phyloP scores from a whole-genome alignment of 1,140 invertebrate species.

The Centruroides sculpturatus region DNA sequence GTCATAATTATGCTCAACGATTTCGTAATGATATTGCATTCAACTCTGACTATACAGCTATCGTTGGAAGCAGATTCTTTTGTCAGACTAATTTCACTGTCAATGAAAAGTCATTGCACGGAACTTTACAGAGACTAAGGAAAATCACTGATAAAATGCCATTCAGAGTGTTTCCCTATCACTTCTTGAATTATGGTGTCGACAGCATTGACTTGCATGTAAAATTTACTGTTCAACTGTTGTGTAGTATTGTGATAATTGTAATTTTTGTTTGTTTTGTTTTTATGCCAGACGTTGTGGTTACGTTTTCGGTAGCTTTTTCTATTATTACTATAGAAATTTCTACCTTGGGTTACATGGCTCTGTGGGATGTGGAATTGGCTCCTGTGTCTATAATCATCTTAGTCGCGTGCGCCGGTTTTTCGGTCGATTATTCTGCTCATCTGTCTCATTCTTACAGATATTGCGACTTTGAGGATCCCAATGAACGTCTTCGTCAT shows the following conservation, averaged over 20 bases:
- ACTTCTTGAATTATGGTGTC: too few species aligned
- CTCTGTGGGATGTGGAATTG: slow-evolving; percentile 81
- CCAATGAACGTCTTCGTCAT: slow-evolving; percentile 57
- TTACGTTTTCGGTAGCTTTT: slow-evolving; percentile 85
- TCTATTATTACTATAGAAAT: slow-evolving; percentile 87
- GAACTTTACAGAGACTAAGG: too few species aligned
- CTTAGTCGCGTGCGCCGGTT: slow-evolving; percentile 94
- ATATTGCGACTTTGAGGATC: slow-evolving; percentile 42
- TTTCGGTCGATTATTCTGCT: slow-evolving; percentile 91
- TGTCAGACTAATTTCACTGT: too few species aligned
- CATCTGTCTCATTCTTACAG: slow-evolving; percentile 94
- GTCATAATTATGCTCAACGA: too few species aligned
- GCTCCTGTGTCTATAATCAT: slow-evolving; percentile 98
- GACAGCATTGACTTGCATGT: too few species aligned
- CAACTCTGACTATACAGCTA: too few species aligned
- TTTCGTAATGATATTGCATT: too few species aligned
- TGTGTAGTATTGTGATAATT: slow-evolving; percentile 38
- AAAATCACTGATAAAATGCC: too few species aligned
- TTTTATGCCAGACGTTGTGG: slow-evolving; percentile 85
- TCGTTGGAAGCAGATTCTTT: too few species aligned
- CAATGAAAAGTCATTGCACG: too few species aligned
- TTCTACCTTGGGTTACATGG: slow-evolving; percentile 90
- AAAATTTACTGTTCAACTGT: too few species aligned
- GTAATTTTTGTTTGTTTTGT: slow-evolving; percentile 92
- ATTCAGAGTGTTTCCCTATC: too few species aligned